These are phyloP conservation scores for Thereuonema tuberculata DNA, from an alignment of 1,140 invertebrate genomes.

Conservation along the genomic window DNA sequence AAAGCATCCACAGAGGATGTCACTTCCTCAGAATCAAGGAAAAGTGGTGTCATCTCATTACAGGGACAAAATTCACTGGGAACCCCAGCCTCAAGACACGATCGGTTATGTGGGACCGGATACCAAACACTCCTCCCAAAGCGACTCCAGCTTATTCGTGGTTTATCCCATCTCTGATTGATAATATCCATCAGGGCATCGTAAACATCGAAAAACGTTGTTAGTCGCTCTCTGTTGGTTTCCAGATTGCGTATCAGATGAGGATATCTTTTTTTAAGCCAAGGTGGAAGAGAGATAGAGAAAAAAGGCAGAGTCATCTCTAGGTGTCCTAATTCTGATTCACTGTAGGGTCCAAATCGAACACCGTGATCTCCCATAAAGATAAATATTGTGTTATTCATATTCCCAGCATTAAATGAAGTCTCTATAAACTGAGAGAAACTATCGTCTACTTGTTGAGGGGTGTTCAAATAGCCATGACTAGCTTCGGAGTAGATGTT, in stretches of 20 bases:
- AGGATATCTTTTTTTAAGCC: constrained; percentile 30
- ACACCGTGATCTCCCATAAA: constrained; percentile 44
- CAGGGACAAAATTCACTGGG: not conserved
- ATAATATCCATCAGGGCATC: constrained; percentile 29
- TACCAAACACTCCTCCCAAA: not conserved
- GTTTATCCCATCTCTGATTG: constrained; percentile 1
- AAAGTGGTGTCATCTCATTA: too few species aligned
- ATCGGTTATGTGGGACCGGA: not conserved
- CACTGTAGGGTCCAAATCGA: constrained; percentile 36
- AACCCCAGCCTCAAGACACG: not conserved
- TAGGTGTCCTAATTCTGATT: constrained; percentile 37
- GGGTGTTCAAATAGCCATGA: too few species aligned
- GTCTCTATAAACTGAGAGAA: too few species aligned
- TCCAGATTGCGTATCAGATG: constrained; percentile 25
- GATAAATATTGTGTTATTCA: constrained; percentile 39
- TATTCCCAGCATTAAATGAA: too few species aligned
- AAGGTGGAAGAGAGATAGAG: constrained; percentile 35
- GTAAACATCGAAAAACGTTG: constrained; percentile 37
- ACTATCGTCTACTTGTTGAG: too few species aligned
- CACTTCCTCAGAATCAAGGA: too few species aligned
- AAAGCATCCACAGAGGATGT: too few species aligned
- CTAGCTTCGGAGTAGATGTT: too few species aligned
- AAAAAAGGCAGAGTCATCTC: constrained; percentile 44
- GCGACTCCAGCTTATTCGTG: constrained; percentile 12
- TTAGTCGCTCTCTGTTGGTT: constrained; percentile 31